Base-by-base conservation (phyloP, 2,113 vertebrate species). In the Lagopus muta region DNA sequence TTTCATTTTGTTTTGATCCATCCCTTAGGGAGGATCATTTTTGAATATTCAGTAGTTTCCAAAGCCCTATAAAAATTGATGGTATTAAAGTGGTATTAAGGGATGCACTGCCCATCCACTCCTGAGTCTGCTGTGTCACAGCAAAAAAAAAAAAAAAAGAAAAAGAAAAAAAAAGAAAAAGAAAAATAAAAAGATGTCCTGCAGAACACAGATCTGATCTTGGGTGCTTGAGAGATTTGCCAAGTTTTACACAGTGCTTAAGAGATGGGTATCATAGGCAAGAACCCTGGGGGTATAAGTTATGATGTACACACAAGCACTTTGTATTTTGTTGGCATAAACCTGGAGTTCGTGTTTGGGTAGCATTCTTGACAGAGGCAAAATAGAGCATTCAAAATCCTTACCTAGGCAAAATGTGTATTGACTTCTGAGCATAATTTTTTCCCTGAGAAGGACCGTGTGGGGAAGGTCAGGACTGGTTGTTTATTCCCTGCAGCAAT, bases 361-460 rank as follows among this genome's bases (percentile, higher is more conserved):
- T 34, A 86, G 25, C 61, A 81, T 38, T 65, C 28, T 55, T 50
- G 38, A 42, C 73, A 85, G 38, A 88, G 42, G 28, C 47, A 88
- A 81, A 83, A 85, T 24, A 6, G 12, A 82, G 57, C 13, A 10
- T 43, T 77, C 40, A 30, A 81, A 90, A 57, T 65, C 60, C 88
- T 96, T 95, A 94, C 79, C 65, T 78, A 54, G 65, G 57, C 72
- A 88, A 66, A 95, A 86, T 13, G 25, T 40, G 25, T 65, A 75
- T 34, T 88, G 91, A 57, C 79, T 90, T 88, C 69, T 78, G 75
- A 32, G 28, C 64, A 74, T 82, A 50, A 2, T 36, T 81, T 55
- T 60, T 57, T 91, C 73, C 67, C 82, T 60, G 70, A 80, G 64
- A 94, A 89, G 24, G 25, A 25, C n/a, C 83, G 69, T 60, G 34